phyloP scores from a whole-genome alignment of 30 jellyfish, hydroid and myxozoan species.

The Aurelia aurita complex sp. Pacific region DNA sequence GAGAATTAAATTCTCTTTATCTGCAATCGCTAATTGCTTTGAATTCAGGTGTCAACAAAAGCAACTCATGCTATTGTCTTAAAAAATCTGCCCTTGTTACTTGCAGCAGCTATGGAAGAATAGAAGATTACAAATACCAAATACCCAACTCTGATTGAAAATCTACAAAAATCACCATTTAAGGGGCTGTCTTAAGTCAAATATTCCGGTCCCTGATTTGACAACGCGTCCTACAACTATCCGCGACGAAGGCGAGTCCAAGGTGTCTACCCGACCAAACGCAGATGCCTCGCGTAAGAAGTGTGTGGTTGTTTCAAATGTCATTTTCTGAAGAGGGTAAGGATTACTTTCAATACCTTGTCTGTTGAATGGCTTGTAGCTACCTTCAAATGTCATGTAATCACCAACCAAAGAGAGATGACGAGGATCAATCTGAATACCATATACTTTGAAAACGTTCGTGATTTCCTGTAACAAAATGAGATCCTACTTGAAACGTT shows the following conservation, averaged over 20 bases:
- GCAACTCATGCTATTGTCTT: too few species aligned
- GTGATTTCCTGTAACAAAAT: constrained; percentile 72
- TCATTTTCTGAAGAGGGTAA: constrained; percentile 97
- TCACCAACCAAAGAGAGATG: constrained; percentile 96
- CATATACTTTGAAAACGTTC: constrained; percentile 95
- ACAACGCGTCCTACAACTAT: constrained; percentile 93
- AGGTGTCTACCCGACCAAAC: constrained; percentile 90
- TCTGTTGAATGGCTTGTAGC: constrained; percentile 91
- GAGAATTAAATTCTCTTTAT: too few species aligned
- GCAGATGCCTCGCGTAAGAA: constrained; percentile 92
- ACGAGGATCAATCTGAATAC: constrained; percentile 94
- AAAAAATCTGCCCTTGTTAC: too few species aligned
- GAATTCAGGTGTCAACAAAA: too few species aligned
- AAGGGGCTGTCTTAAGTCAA: constrained; percentile 82
- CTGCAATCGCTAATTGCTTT: too few species aligned
- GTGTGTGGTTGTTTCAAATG: constrained; percentile 92
- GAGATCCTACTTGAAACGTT: not conserved
- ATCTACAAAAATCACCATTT: constrained; percentile 17
- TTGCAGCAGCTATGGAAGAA: too few species aligned
- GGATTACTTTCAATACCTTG: constrained; percentile 91
- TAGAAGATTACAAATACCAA: too few species aligned
- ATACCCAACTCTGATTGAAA: too few species aligned
- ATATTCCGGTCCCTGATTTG: constrained; percentile 91
- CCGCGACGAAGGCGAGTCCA: constrained; percentile 99
- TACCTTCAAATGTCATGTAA: constrained; percentile 99